Evolutionary conservation across 2,888 invertebrate genomes (phyloP), one percentile per base, ranked within the genome.

Genomic region (Dicyrtoma fusca): DNA sequence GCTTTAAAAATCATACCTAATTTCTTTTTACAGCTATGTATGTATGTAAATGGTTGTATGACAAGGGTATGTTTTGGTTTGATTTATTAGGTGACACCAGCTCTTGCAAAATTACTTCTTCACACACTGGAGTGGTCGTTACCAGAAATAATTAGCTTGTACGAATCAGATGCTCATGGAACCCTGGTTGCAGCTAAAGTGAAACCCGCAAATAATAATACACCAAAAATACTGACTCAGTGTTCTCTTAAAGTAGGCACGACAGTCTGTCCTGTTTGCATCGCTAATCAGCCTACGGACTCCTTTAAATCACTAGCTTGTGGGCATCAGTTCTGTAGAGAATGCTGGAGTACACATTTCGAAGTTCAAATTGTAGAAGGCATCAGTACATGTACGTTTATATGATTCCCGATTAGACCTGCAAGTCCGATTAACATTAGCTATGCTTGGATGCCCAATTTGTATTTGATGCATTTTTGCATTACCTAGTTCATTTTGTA

Each of bases 341-440:
- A 94, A 78, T 99, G 99, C 84, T 99, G 99, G 99, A 89, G 90
- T 75, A 91, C 89, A 87, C 95, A 96, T 87, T 95, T 97, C 85
- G 95, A 97, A 88, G 92, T 95, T 82, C 97, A 97, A 88, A 94
- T 97, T 81, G 89, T 89, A 84, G 93, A 94, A 86, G 94, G 95
- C 85, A 87, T 87, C 71, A 87, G 88, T n/a, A 88, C 88, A 77
- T 86, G 88, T 88, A 81, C 81, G 76, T 62, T 47, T 34, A 72
- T 34, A 26, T 69, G 8, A 21, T 21, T 17, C 25, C 59, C 6
- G 34, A 47, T 17, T 72, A 23, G n/a, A n/a, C n/a, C n/a, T n/a
- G n/a, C n/a, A n/a, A n/a, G n/a, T n/a, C n/a, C 21, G 5, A 21
- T 61, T 49, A 45, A 10, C 5, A 63, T 63, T 61, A n/a, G 19